Evolutionary conservation across 2,797 vertebrate genomes (phyloP).

Genomic region (Sebastes itinus): DNA sequence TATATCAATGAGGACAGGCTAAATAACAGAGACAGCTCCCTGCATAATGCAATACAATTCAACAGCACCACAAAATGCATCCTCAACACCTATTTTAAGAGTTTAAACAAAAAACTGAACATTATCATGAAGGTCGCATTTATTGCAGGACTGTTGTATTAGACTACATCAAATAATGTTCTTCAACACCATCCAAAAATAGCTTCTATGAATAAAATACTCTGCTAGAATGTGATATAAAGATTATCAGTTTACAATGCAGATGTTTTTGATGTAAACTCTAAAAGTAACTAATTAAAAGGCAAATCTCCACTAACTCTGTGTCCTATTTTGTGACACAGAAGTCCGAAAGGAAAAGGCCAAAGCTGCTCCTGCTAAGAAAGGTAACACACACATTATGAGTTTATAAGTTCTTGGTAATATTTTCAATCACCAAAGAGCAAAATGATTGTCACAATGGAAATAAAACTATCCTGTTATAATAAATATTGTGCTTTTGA

Average conservation of each 20-base stretch:
- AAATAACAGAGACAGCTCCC: background rate
- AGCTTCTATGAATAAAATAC: background rate
- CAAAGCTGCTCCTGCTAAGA: conserved; percentile 52
- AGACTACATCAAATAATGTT: background rate
- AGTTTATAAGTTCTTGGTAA: background rate
- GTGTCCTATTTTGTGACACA: conserved; percentile 15
- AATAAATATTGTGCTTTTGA: conserved; percentile 8
- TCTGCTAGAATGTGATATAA: background rate
- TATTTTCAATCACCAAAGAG: background rate
- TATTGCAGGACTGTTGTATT: too few species aligned
- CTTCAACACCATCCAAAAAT: background rate
- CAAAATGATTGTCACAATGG: background rate
- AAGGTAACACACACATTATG: conserved; percentile 37
- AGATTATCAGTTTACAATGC: background rate
- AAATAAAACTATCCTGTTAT: background rate
- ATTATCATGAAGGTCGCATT: too few species aligned
- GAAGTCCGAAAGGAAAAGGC: conserved; percentile 53
- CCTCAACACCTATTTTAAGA: too few species aligned
- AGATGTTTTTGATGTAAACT: background rate
- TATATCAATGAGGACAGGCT: background rate
- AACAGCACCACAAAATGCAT: background rate
- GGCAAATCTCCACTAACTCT: background rate
- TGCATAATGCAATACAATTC: background rate
- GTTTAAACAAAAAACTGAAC: too few species aligned
- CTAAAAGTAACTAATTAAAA: background rate